A percentile compares a stretch with the other conserved stretches of the same genome.
Evolutionary conservation across 2,797 vertebrate species (phyloP).

Genomic region (Apodemus agrarius): DNA sequence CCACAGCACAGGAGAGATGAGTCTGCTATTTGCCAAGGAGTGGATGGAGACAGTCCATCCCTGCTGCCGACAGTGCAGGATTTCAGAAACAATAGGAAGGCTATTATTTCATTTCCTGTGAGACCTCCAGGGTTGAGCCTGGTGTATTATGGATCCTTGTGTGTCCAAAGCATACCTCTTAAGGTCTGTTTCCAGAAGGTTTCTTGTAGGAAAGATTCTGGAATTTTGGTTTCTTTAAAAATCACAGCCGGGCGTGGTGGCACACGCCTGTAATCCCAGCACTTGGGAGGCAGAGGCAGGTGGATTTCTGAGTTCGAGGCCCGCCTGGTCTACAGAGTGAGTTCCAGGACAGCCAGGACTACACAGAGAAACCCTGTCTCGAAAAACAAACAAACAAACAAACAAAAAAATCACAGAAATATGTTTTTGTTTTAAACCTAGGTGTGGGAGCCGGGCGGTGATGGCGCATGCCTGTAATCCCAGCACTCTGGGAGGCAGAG

Average conservation of each 20-base stretch:
- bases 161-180: neutral
- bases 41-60: neutral
- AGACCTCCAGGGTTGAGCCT: neutral
- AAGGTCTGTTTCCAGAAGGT: neutral
- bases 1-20: neutral
- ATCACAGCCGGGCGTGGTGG: too few species aligned
- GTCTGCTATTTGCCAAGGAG: neutral
- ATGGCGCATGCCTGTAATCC: too few species aligned
- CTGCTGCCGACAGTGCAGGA: neutral
- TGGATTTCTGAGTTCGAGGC: too few species aligned
- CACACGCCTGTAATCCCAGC: too few species aligned
- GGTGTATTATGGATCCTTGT: neutral
- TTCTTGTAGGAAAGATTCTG: neutral
- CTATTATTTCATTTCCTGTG: neutral
- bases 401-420: neutral
- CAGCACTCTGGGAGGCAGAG: too few species aligned
- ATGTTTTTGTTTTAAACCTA: neutral
- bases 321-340: too few species aligned
- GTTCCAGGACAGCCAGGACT: too few species aligned
- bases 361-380: too few species aligned
- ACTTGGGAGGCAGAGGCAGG: too few species aligned
- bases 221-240: neutral
- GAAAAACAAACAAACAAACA: too few species aligned
- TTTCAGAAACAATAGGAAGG: neutral
- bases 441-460: neutral